Conservation (phyloP, 2,888 invertebrate species). For the Empis stercorea region DNA sequence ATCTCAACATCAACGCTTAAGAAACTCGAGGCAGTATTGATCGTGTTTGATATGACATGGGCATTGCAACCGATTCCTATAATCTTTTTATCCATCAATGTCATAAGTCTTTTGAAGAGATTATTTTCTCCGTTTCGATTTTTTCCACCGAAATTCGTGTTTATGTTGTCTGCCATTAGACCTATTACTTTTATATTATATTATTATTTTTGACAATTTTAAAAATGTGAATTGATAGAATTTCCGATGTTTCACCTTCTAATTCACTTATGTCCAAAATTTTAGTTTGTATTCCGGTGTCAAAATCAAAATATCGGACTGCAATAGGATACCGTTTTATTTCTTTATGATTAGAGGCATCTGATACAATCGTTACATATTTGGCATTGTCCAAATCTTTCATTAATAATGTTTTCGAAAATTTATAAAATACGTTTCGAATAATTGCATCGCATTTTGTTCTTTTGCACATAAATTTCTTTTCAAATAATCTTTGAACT, state of each 20-base stretch:
- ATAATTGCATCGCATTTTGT: not conserved
- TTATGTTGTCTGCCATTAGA: slow-evolving; percentile 1
- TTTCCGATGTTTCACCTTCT: slow-evolving; percentile 8
- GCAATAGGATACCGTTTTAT: slow-evolving; percentile 6
- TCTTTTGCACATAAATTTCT: not conserved
- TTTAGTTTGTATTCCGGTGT: slow-evolving; percentile 7
- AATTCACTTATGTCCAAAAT: not conserved
- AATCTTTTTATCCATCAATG: not conserved
- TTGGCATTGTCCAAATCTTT: slow-evolving; percentile 8
- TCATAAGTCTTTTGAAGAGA: not conserved
- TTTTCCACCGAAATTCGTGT: slow-evolving; percentile 8
- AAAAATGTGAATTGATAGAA: slow-evolving; percentile 4
- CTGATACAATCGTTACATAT: not conserved
- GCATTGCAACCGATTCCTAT: not conserved
- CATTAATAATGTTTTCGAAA: not conserved
- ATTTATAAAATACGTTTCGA: not conserved
- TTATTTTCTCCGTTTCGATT: slow-evolving; percentile 2
- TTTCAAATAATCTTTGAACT: not conserved
- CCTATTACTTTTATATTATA: slow-evolving; percentile 1
- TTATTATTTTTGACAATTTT: slow-evolving; percentile 3
- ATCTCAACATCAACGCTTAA: slow-evolving; percentile 6
- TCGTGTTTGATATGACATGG: slow-evolving; percentile 3
- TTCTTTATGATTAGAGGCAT: slow-evolving; percentile 7
- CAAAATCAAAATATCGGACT: slow-evolving; percentile 4
- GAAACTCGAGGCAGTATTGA: slow-evolving; percentile 6